Evolutionary conservation across 2,797 vertebrate species (phyloP), one percentile per base, ranked within the genome.

Genomic region (Thaleichthys pacificus): DNA sequence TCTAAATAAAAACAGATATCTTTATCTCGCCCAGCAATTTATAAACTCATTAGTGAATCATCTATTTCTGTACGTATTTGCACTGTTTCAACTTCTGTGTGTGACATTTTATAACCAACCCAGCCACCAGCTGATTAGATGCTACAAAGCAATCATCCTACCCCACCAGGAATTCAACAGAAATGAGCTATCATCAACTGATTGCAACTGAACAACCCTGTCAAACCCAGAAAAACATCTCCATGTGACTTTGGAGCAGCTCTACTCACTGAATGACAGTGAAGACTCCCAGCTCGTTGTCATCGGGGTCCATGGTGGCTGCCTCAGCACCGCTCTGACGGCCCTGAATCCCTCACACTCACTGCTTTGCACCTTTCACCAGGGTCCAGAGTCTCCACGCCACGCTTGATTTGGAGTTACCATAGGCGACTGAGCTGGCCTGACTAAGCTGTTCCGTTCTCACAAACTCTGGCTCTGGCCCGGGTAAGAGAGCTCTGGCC

Each of bases 261-360:
- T 69, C 42, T 94, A 95, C 95, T 96, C 89, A 97, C 95, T 95
- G 95, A 86, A 94, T 96, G 87, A 95, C 91, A 4, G 93, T 95
- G 81, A 95, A 96, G 89, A 96, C 81, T 84, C 95, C 94, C 75
- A 96, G 60, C 14, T 93, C 90, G 69, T 91, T 95, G 78, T 93
- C 90, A 54, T 89, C 92, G 73, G 88, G 11, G 22, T 95, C 92
- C 93, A 96, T 95, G 75, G 81, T 84, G 72, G 85, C 75, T 83
- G 70, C 38, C 38, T 42, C 38, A 42, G 11, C 9, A 3, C 38
- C 8, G 38, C 38, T 42, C 38, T 42, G 38, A 42, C 8, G 38
- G 11, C 38, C 38, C 38, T 12, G 38, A 11, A 12, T 42, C 38
- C 3, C 8, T 42, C 38, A 42, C 38, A 12, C 9, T 42, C 9